Percentiles rank a stretch among this genome's conserved stretches.
These are phyloP conservation scores for Leucophora obtusa DNA, from an alignment of 2,888 invertebrate species.

Conservation along the genomic window DNA sequence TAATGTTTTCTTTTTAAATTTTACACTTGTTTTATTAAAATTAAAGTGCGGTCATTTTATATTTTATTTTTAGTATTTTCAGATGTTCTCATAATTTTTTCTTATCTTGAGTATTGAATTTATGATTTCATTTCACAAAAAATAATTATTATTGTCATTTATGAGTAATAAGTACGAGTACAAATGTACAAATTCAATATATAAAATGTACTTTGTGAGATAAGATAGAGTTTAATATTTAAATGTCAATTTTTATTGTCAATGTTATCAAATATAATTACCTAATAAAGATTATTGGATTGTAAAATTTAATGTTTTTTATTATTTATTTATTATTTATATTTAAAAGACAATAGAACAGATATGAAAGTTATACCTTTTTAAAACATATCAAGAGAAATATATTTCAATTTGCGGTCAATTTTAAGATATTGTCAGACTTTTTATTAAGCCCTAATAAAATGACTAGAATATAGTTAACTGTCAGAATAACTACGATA, in stretches of 20 bases:
- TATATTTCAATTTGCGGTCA: too few relatives aligned
- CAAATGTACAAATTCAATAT: neutral
- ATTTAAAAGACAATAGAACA: too few relatives aligned
- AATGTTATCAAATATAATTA: neutral
- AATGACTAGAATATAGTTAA: too few relatives aligned
- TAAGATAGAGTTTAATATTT: neutral
- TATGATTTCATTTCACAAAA: neutral
- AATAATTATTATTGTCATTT: neutral
- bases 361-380: too few relatives aligned
- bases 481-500: too few relatives aligned
- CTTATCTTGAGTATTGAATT: neutral
- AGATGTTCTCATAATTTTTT: neutral
- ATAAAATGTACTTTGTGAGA: neutral
- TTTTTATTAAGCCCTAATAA: too few relatives aligned
- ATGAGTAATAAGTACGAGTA: constrained; percentile 1
- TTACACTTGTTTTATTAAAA: too few relatives aligned
- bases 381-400: too few relatives aligned
- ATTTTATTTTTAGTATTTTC: neutral
- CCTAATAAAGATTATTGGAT: neutral
- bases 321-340: too few relatives aligned
- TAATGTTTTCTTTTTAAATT: too few relatives aligned
- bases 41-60: neutral
- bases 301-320: neutral
- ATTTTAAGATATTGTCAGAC: too few relatives aligned
- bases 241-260: neutral